These are phyloP conservation scores for Andinoacara biseriatus DNA, from an alignment of 2,113 vertebrate species.

Conservation along the genomic window DNA sequence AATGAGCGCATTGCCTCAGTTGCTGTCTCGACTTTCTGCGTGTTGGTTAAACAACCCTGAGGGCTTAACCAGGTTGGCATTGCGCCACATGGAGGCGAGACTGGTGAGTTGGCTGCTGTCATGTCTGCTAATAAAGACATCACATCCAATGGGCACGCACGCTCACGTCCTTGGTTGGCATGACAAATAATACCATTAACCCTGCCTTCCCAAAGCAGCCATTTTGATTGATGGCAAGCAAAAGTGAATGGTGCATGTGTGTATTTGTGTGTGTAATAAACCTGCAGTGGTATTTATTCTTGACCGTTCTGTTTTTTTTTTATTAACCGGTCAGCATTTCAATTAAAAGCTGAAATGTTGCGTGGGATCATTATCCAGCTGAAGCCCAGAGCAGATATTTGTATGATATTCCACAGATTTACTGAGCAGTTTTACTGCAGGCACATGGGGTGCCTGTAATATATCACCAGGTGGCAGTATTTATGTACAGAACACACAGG, in stretches of 20 bases:
- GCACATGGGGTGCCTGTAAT: conserved; percentile 48
- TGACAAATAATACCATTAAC: conserved; percentile 82
- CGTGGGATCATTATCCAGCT: conserved; percentile 27
- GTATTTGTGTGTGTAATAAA: conserved; percentile 31
- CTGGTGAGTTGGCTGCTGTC: conserved; percentile 74
- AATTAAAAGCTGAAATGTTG: conserved; percentile 57
- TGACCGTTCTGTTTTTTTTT: conserved; percentile 58
- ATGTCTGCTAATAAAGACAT: conserved; percentile 80
- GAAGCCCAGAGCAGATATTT: conserved; percentile 16
- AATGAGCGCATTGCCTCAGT: background rate
- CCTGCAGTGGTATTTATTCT: conserved; percentile 48
- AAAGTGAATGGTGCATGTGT: conserved; percentile 44
- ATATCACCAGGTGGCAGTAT: conserved; percentile 83
- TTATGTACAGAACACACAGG: conserved; percentile 65
- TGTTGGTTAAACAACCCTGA: conserved; percentile 63
- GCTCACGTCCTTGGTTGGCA: conserved; percentile 74
- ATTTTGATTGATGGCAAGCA: conserved; percentile 77
- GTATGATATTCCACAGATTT: conserved; percentile 20
- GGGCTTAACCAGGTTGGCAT: conserved; percentile 75
- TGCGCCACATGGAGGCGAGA: conserved; percentile 63
- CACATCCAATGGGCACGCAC: conserved; percentile 72
- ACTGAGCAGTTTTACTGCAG: conserved; percentile 14
- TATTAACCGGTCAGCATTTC: conserved; percentile 52
- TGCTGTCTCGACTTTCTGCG: conserved; percentile 12
- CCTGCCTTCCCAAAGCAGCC: conserved; percentile 73